These are phyloP conservation scores for Hoplias malabaricus DNA, from an alignment of 2,113 vertebrate genomes.

Conservation along the genomic window DNA sequence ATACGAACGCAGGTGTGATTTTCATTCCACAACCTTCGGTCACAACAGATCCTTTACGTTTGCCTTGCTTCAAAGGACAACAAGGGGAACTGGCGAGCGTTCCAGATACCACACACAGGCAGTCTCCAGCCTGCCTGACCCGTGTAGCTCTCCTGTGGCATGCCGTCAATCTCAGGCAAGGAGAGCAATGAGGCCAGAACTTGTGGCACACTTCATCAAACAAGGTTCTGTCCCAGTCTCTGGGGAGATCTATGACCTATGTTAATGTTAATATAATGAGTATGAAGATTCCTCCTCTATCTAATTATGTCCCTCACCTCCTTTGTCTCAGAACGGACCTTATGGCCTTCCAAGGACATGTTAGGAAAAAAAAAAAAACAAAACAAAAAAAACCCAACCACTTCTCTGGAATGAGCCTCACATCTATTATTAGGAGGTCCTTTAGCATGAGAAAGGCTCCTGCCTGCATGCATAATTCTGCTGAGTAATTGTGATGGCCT, in stretches of 20 bases:
- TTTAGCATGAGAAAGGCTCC: conserved; percentile 77
- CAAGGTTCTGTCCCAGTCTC: conserved; percentile 51
- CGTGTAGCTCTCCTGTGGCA: conserved; percentile 12
- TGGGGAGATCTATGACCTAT: conserved; percentile 54
- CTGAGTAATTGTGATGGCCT: conserved; percentile 72
- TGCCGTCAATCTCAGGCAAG: conserved; percentile 38
- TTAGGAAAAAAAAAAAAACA: conserved; percentile 43
- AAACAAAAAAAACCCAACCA: conserved; percentile 51
- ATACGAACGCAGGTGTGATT: conserved; percentile 59
- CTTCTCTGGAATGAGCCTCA: conserved; percentile 65
- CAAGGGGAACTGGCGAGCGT: not conserved
- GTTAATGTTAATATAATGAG: conserved; percentile 63
- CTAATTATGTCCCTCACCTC: conserved; percentile 59
- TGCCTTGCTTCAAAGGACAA: conserved; percentile 31
- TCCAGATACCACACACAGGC: conserved; percentile 7
- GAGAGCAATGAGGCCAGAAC: conserved; percentile 18
- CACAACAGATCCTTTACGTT: conserved; percentile 14
- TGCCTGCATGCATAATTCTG: conserved; percentile 78
- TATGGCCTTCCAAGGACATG: conserved; percentile 60
- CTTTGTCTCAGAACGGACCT: conserved; percentile 66
- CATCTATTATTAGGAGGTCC: conserved; percentile 71
- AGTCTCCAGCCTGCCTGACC: conserved; percentile 26
- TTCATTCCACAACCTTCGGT: conserved; percentile 55
- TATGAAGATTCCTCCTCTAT: conserved; percentile 52
- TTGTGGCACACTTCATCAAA: conserved; percentile 45